Percentiles rank a stretch among this genome's conserved stretches.
These are phyloP conservation scores for Bursaphelenchus okinawaensis DNA, from an alignment of 2,888 invertebrate species.

Conservation along the genomic window DNA sequence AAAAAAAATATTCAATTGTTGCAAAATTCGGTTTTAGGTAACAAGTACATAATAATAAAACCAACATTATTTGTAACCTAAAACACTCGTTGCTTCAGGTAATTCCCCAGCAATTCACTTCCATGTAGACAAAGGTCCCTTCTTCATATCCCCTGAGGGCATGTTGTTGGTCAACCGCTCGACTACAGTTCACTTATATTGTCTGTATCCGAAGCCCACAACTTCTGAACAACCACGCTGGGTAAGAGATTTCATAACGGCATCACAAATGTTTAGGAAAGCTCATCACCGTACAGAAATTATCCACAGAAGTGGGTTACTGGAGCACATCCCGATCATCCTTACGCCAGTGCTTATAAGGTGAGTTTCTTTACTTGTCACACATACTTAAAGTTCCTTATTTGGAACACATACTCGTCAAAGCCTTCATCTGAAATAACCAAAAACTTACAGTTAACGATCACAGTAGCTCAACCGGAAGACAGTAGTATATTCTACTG, in stretches of 20 bases:
- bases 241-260: slow-evolving; percentile 28
- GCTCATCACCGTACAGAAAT: slow-evolving; percentile 50
- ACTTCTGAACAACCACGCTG: slow-evolving; percentile 36
- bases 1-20: too few species aligned
- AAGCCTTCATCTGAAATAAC: slow-evolving; percentile 2
- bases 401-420: not conserved
- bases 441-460: slow-evolving; percentile 66
- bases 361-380: slow-evolving; percentile 19
- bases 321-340: slow-evolving; percentile 24
- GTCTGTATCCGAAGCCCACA: slow-evolving; percentile 44
- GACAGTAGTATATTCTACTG: slow-evolving; percentile 80
- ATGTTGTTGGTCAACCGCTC: slow-evolving; percentile 47
- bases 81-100: slow-evolving; percentile 24
- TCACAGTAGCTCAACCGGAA: slow-evolving; percentile 74
- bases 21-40: too few species aligned
- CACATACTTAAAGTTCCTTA: too few species aligned
- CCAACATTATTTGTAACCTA: not conserved
- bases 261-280: slow-evolving; percentile 39
- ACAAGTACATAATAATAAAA: not conserved
- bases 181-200: slow-evolving; percentile 47
- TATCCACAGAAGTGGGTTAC: slow-evolving; percentile 53
- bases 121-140: slow-evolving; percentile 42
- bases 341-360: slow-evolving; percentile 41
- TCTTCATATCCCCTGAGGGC: slow-evolving; percentile 41
- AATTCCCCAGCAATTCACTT: slow-evolving; percentile 48